Conservation (phyloP, 2,113 vertebrate species). For the Todiramphus saurophagus region DNA sequence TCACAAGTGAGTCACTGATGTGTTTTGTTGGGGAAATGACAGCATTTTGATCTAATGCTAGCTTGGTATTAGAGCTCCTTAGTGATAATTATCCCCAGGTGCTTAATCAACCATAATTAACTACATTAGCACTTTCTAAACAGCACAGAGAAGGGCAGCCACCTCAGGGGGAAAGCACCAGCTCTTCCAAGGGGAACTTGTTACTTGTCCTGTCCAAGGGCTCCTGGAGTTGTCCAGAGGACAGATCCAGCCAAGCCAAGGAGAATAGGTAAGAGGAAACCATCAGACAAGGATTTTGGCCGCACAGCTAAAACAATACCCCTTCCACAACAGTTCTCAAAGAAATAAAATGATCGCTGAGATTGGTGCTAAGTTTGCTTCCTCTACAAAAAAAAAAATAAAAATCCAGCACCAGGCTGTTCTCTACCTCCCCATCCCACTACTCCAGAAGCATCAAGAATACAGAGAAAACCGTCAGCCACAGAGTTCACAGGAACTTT, state of each 20-base stretch:
- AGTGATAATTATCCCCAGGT: slow-evolving; percentile 40
- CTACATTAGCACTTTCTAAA: slow-evolving; percentile 19
- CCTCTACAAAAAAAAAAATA: neutral
- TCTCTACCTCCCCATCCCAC: neutral
- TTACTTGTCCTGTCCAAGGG: neutral
- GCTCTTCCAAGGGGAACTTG: neutral
- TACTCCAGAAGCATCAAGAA: neutral
- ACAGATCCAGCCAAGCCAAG: neutral
- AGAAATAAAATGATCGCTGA: neutral
- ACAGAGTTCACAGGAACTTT: neutral
- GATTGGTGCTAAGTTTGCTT: neutral
- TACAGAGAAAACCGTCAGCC: neutral
- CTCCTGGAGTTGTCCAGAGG: neutral
- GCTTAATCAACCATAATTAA: slow-evolving; percentile 46
- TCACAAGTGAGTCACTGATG: neutral
- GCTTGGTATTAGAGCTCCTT: neutral
- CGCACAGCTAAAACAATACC: neutral
- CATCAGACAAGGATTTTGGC: neutral
- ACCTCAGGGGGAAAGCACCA: neutral
- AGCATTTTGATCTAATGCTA: neutral
- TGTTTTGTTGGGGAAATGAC: neutral
- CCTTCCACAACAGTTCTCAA: neutral
- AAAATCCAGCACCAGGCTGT: neutral
- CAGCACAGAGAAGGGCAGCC: neutral
- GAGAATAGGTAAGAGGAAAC: neutral